These are phyloP conservation scores for Synergus laeviventris DNA, from an alignment of 2,888 invertebrate species.

Conservation along the genomic window DNA sequence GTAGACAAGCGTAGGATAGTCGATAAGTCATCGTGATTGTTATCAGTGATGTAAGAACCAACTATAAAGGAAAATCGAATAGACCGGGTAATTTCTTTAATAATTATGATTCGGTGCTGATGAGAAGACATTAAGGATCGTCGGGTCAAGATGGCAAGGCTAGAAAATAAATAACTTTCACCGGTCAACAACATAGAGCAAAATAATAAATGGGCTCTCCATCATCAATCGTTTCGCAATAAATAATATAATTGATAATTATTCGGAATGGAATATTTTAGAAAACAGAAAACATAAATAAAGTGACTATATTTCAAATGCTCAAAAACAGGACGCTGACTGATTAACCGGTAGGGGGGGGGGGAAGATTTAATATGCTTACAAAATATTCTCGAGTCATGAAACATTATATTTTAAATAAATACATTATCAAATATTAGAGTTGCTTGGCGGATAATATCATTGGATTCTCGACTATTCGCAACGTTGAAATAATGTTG, in stretches of 20 bases:
- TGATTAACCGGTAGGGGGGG: too few relatives aligned
- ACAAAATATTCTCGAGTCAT: too few relatives aligned
- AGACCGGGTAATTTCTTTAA: slow-evolving; percentile 10
- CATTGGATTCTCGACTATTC: too few relatives aligned
- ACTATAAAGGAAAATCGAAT: slow-evolving; percentile 34
- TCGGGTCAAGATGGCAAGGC: slow-evolving; percentile 36
- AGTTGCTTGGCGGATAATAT: too few relatives aligned
- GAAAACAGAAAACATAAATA: too few relatives aligned
- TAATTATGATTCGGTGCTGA: slow-evolving; percentile 34
- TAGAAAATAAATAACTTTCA: slow-evolving; percentile 39
- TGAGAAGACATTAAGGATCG: slow-evolving; percentile 39
- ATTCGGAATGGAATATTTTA: too few relatives aligned
- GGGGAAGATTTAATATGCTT: too few relatives aligned
- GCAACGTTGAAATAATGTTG: too few relatives aligned
- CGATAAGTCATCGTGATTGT: slow-evolving; percentile 32
- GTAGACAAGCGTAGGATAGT: neutral
- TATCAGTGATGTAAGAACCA: slow-evolving; percentile 33
- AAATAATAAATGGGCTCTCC: neutral
- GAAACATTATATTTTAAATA: too few relatives aligned
- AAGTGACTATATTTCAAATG: too few relatives aligned
- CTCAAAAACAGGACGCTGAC: too few relatives aligned
- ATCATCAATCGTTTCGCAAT: slow-evolving; percentile 1
- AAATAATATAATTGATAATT: neutral
- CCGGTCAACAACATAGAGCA: slow-evolving; percentile 26
- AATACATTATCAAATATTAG: too few relatives aligned